phyloP scores from a whole-genome alignment of 2,888 invertebrate species.

The Scaptomyza cyrtandrae region DNA sequence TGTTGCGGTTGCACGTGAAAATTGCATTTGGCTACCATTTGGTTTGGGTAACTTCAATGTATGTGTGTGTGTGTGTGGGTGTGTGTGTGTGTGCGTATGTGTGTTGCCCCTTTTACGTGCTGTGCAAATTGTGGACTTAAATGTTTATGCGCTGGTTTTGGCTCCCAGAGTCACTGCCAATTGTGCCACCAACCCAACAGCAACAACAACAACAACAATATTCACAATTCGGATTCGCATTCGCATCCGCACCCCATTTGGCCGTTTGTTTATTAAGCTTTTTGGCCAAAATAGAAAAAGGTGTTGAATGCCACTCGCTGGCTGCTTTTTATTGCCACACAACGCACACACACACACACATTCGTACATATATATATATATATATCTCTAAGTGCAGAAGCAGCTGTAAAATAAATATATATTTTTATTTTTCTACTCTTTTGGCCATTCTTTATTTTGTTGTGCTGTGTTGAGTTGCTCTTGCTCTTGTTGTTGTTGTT shows the following conservation, averaged over 20 bases:
- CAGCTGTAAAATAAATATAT: slow-evolving; percentile 81
- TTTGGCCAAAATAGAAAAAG: slow-evolving; percentile 73
- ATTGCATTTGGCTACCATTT: slow-evolving; percentile 76
- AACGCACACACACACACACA: slow-evolving; percentile 16
- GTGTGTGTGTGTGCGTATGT: slow-evolving; percentile 31
- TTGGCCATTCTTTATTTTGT: slow-evolving; percentile 58
- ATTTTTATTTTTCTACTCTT: slow-evolving; percentile 75
- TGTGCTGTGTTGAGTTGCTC: slow-evolving; percentile 28
- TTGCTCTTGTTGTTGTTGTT: slow-evolving; percentile 32
- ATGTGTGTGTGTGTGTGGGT: no score
- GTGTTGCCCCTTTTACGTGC: slow-evolving; percentile 52
- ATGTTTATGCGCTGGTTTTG: slow-evolving; percentile 74
- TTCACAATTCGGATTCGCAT: slow-evolving; percentile 28
- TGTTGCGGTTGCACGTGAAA: slow-evolving; percentile 80
- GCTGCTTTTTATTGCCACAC: slow-evolving; percentile 74
- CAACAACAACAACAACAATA: slow-evolving; percentile 4
- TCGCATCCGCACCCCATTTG: slow-evolving; percentile 64
- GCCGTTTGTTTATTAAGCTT: slow-evolving; percentile 78
- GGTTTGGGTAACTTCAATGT: slow-evolving; percentile 35
- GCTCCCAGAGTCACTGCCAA: slow-evolving; percentile 47
- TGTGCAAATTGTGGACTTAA: slow-evolving; percentile 81
- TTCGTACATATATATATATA: slow-evolving; percentile 15
- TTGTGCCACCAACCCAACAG: slow-evolving; percentile 24
- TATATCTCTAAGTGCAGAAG: slow-evolving; percentile 70
- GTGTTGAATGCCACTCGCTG: slow-evolving; percentile 77